Percentiles rank a stretch among this genome's conserved stretches.
These are phyloP conservation scores for Caenorhabditis macrosperma DNA, from an alignment of 2,888 invertebrate species.

Conservation along the genomic window DNA sequence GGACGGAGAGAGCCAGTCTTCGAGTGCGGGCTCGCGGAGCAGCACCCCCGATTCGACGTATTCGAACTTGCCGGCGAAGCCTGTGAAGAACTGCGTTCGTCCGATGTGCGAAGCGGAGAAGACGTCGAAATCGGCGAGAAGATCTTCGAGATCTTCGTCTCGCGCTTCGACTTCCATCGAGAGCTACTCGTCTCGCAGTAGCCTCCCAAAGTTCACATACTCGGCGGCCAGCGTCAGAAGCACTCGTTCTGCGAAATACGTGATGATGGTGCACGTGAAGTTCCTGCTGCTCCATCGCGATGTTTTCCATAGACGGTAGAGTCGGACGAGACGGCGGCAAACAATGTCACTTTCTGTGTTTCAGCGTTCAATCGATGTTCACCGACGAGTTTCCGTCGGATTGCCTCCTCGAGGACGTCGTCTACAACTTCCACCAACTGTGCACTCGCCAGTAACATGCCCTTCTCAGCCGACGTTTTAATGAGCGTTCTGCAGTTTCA, in stretches of 20 bases:
- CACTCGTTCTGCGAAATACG: constrained; percentile 11
- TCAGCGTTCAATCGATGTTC: constrained; percentile 31
- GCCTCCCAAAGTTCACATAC: constrained; percentile 20
- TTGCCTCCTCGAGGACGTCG: constrained; percentile 13
- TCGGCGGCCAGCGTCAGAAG: constrained; percentile 12
- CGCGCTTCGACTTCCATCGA: neutral
- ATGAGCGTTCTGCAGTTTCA: constrained; percentile 24
- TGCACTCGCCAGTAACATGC: constrained; percentile 17
- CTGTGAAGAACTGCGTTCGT: too few species aligned
- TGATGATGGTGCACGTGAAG: constrained; percentile 48
- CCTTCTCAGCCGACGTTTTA: neutral
- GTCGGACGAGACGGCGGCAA: too few species aligned
- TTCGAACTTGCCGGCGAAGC: too few species aligned
- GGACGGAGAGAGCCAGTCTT: neutral
- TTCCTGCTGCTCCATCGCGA: constrained; percentile 33
- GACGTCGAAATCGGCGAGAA: neutral
- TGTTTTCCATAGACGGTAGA: constrained; percentile 15
- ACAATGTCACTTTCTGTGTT: neutral
- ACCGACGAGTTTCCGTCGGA: constrained; percentile 45
- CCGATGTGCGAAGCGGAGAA: neutral
- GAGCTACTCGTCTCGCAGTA: neutral
- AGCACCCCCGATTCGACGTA: neutral
- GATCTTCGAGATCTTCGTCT: neutral
- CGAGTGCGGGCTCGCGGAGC: neutral
- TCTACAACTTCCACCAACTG: constrained; percentile 29